Percentiles rank a stretch among this genome's conserved stretches.
Conservation (phyloP, 2,113 vertebrate species). For the Carassius auratus region DNA sequence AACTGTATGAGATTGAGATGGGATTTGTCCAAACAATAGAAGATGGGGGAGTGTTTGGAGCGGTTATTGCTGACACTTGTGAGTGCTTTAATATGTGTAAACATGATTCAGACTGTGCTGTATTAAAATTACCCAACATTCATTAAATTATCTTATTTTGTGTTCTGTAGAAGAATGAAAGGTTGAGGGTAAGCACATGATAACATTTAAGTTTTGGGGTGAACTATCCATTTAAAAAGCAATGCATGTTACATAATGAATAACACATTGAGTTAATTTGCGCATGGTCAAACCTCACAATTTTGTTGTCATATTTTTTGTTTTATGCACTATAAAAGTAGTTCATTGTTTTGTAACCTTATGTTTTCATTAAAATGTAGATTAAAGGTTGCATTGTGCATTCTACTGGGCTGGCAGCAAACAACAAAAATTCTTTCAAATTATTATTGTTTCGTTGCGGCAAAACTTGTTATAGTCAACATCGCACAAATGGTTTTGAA, state of each 20-base stretch:
- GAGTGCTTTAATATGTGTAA: too few relatives aligned
- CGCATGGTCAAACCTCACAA: not conserved
- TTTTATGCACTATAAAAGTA: constrained; percentile 30
- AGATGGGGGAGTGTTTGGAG: not conserved
- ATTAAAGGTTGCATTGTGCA: constrained; percentile 37
- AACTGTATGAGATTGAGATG: not conserved
- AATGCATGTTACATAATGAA: not conserved
- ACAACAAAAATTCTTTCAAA: constrained; percentile 12
- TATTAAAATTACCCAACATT: constrained; percentile 1
- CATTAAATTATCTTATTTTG: not conserved
- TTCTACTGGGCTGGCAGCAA: constrained; percentile 38
- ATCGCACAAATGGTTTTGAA: constrained; percentile 40
- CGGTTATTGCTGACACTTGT: too few relatives aligned
- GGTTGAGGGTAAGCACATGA: not conserved
- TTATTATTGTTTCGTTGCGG: constrained; percentile 37
- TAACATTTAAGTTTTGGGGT: not conserved
- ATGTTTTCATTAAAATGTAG: constrained; percentile 26
- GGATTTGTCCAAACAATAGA: not conserved
- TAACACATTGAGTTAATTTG: constrained; percentile 5
- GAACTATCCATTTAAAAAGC: not conserved
- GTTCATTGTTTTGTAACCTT: constrained; percentile 21
- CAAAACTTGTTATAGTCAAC: constrained; percentile 44
- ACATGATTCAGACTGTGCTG: not conserved
- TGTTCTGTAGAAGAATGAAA: not conserved
- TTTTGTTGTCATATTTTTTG: constrained; percentile 30